Base-by-base conservation (phyloP, 1,140 invertebrate genomes). In the Panulirus ornatus region DNA sequence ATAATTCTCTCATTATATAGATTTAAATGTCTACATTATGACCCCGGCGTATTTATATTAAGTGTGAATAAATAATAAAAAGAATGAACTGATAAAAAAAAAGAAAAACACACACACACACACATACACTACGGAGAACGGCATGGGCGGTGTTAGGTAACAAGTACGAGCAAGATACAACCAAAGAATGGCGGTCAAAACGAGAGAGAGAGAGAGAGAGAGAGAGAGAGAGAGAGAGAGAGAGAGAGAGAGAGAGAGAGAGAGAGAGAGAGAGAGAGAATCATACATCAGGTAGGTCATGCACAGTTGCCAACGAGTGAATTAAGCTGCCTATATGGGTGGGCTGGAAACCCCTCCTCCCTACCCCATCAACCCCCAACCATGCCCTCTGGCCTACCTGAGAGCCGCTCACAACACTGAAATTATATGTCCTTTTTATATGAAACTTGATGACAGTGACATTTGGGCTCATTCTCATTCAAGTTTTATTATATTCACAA, bases 241-340 rank as follows among this genome's bases (percentile, higher is more conserved):
- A 71, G 66, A 71, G n/a, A 30, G 27, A 71, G n/a, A 27, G 66
- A 27, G 5, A 71, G 66, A 71, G n/a, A 27, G 8, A 8, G 66
- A 71, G n/a, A 71, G 66, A 71, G 66, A 71, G 66, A 71, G 66
- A 5, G 27, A 84, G 71, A 84, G 70, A 84, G 30, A 84, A 51
- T 71, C 63, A 71, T 71, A 71, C 51, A 84, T 84, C 82, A 84
- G 82, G 82, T 84, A 63, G 82, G 82, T 84, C 82, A 84, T 42
- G 63, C 38, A n/a, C 63, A 84, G 82, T 84, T 84, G 82, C 82
- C 82, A 84, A 30, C 82, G 82, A 22, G 82, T 66, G 82, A 22
- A 44, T 71, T 71, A 71, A 42, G 54, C 11, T 44, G 63, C 54
- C 82, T 84, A 71, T 84, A 84, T 84, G 82, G 82, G 82, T 84